Base-by-base conservation (phyloP, 2,888 invertebrate species). In the Entomobrya proxima region DNA sequence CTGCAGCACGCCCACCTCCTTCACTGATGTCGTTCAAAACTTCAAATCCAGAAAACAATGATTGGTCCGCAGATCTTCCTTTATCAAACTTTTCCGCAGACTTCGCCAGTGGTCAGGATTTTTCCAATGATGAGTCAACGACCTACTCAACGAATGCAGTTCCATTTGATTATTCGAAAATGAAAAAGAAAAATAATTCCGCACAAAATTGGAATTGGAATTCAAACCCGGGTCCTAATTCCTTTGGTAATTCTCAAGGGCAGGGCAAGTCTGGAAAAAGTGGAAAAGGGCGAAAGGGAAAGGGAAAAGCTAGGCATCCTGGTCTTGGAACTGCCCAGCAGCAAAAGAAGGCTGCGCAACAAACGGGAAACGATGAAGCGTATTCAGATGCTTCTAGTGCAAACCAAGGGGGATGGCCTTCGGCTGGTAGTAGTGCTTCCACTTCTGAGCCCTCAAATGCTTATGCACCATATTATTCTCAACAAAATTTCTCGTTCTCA, bases 161-260 rank as follows among this genome's bases (percentile, higher is more conserved):
- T 13, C 87, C 87, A 13, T 87, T 87, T 40, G 84, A 87, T 30
- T 87, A 87, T 47, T 47, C 79, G 0, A 78, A 85, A 72, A 78
- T 84, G 35, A 44, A 27, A n/a, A 80, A 81, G 24, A 81, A 72
- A 47, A 72, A 44, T 7, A 9, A 3, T 18, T 24, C 15, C 13
- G 6, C 11, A 21, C 32, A 21, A 67, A 32, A n/a, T 18, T 6
- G 44, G 6, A 30, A 27, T 13, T n/a, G 37, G 18, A 52, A 74
- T 61, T 15, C 15, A 27, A 61, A 24, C 6, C 61, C 24, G 5
- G 32, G 35, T 52, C 1, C 3, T 7, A 27, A 30, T 1, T 5
- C 37, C n/a, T 40, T 76, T 24, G 55, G 4, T 75, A 32, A 50
- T 35, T 82, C 27, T 5, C 61, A 83, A n/a, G 88, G 88, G 1